phyloP scores from a whole-genome alignment of 2,797 vertebrate species.

The Caiman crocodilus region DNA sequence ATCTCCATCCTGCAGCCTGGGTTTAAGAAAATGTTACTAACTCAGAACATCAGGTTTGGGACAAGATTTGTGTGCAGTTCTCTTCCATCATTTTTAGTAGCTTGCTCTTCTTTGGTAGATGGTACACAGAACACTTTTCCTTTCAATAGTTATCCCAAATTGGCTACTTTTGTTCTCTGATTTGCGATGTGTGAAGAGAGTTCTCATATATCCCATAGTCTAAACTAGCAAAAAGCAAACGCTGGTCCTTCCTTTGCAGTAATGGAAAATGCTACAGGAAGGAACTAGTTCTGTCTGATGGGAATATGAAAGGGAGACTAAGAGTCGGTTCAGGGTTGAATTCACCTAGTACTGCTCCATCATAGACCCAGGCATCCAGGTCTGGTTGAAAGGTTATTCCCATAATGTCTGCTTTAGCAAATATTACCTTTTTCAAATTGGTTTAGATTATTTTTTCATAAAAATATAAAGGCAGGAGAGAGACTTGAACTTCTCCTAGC shows the following conservation, averaged over 20 bases:
- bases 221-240: neutral
- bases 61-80: neutral
- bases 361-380: neutral
- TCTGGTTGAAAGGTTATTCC: neutral
- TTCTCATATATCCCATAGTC: neutral
- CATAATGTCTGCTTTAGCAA: neutral
- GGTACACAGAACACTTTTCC: neutral
- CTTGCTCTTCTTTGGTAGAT: neutral
- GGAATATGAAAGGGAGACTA: neutral
- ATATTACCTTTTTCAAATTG: conserved; percentile 5
- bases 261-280: neutral
- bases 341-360: neutral
- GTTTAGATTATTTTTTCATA: conserved; percentile 24
- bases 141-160: neutral
- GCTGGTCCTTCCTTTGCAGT: neutral
- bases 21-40: neutral
- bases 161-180: neutral
- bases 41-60: neutral
- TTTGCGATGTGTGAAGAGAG: neutral
- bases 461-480: conserved; percentile 34
- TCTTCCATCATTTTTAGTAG: neutral
- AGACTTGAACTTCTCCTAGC: conserved; percentile 6
- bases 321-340: neutral
- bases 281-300: neutral
- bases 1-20: neutral